phyloP scores from a whole-genome alignment of 2,113 vertebrate species.

The Hiodon tergisus region DNA sequence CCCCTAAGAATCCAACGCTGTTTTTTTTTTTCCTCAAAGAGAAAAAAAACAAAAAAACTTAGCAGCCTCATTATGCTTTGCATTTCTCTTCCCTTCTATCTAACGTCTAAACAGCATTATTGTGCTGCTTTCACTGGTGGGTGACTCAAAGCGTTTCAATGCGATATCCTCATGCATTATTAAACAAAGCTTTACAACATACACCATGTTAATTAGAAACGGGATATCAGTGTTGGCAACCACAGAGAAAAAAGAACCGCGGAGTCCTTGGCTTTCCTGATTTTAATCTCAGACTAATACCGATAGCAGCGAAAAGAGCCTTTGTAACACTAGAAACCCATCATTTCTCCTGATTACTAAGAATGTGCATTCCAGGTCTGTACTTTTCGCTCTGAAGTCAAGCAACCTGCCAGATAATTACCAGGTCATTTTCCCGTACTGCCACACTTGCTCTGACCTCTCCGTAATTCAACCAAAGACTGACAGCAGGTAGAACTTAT shows the following conservation, averaged over 20 bases:
- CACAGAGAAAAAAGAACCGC: constrained; percentile 38
- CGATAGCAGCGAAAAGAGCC: background rate
- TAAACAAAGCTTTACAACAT: constrained; percentile 65
- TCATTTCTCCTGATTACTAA: background rate
- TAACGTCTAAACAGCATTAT: constrained; percentile 47
- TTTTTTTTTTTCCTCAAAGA: too few species aligned
- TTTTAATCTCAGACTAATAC: background rate
- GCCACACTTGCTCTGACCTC: background rate
- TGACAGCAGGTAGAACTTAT: background rate
- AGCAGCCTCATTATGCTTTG: too few species aligned
- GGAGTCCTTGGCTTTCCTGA: constrained; percentile 23
- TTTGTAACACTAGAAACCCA: background rate
- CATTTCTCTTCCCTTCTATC: too few species aligned
- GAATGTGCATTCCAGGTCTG: background rate
- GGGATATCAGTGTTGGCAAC: constrained; percentile 25
- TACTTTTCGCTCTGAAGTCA: background rate
- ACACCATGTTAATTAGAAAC: constrained; percentile 63
- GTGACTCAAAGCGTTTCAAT: constrained; percentile 53
- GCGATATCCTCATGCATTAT: constrained; percentile 41
- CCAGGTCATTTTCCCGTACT: background rate
- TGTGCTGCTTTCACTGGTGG: constrained; percentile 55
- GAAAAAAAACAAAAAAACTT: too few species aligned
- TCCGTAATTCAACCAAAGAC: background rate
- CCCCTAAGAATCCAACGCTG: too few species aligned
- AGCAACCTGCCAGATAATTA: background rate